These are phyloP conservation scores for Tringa solitaria DNA, from an alignment of 2,113 vertebrate genomes.

Conservation along the genomic window DNA sequence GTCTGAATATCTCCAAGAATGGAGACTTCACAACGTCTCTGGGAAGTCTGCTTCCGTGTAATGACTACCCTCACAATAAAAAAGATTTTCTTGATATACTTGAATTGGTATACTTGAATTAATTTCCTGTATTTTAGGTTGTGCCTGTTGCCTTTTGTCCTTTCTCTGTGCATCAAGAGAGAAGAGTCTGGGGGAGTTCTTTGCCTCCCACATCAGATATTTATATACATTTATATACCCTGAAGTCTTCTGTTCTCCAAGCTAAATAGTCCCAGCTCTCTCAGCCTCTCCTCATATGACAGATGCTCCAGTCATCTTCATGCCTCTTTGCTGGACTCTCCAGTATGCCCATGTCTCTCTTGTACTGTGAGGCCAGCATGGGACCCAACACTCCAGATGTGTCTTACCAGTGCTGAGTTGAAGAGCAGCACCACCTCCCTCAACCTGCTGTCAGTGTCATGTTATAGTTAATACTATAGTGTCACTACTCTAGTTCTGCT, in stretches of 20 bases:
- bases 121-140: background rate
- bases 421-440: background rate
- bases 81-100: accelerated
- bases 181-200: background rate
- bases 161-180: background rate
- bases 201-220: background rate
- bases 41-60: background rate
- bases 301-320: background rate
- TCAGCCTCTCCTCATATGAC: background rate
- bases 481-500: background rate
- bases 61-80: background rate
- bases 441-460: background rate
- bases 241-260: background rate
- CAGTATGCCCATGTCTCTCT: background rate
- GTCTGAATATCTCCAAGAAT: background rate
- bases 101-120: accelerated
- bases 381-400: background rate
- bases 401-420: background rate
- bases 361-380: background rate
- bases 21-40: background rate
- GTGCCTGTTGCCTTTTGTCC: accelerated
- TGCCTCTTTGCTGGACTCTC: background rate
- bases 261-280: background rate
- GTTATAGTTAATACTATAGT: background rate
- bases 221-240: background rate